phyloP scores from a whole-genome alignment of 2,888 invertebrate genomes.

The Zaprionus bogoriensis region DNA sequence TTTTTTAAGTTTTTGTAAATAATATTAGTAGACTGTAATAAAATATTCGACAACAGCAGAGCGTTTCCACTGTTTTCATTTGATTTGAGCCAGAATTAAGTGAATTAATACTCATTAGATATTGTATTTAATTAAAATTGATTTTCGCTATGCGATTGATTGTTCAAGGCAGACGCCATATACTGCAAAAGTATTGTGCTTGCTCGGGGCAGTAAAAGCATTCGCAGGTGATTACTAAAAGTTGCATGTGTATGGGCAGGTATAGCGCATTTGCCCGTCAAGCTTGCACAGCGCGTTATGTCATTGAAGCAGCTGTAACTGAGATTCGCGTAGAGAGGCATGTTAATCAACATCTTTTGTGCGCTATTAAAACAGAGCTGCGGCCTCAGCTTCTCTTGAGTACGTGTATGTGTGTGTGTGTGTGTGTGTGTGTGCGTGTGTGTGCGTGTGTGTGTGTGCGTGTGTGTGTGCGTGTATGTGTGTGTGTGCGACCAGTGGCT shows the following conservation, averaged over 20 bases:
- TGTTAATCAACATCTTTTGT: slow-evolving; percentile 24
- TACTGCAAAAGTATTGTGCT: neutral
- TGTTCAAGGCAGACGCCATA: neutral
- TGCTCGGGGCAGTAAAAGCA: neutral
- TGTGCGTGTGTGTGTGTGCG: too few species aligned
- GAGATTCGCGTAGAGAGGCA: slow-evolving; percentile 42
- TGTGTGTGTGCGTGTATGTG: too few species aligned
- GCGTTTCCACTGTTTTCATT: too few species aligned
- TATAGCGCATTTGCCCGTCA: neutral
- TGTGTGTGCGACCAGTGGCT: too few species aligned
- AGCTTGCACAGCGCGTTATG: neutral
- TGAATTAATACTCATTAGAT: too few species aligned
- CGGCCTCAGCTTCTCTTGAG: slow-evolving; percentile 13
- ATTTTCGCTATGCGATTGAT: too few species aligned
- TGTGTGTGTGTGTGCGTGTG: too few species aligned
- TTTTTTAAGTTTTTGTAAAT: too few species aligned
- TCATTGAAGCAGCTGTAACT: slow-evolving; percentile 17
- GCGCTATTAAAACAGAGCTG: slow-evolving; percentile 25
- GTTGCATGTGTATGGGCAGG: neutral
- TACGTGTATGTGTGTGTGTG: neutral
- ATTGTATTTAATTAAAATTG: too few species aligned
- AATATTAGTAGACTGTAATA: too few species aligned
- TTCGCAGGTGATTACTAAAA: neutral
- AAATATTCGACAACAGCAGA: too few species aligned
- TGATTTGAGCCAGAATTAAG: too few species aligned